These are phyloP conservation scores for Pangasius sanitwongsei DNA, from an alignment of 2,797 vertebrate species.

Conservation along the genomic window DNA sequence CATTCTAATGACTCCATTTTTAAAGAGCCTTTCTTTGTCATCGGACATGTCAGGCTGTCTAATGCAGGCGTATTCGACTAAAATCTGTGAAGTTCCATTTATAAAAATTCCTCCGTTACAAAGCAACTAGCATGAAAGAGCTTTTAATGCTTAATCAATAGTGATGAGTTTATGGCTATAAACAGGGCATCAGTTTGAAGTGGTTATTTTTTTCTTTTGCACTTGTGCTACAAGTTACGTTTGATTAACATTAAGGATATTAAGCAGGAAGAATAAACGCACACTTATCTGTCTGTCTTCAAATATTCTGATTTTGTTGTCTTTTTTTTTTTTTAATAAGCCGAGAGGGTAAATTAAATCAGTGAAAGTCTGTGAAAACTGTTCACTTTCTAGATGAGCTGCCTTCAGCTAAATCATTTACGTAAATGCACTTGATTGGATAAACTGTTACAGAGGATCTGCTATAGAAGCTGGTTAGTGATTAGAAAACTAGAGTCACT, in stretches of 20 bases:
- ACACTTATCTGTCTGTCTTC: background rate
- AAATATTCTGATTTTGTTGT: background rate
- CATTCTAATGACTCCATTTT: background rate
- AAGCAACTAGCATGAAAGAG: background rate
- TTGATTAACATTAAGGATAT: background rate
- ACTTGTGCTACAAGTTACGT: too few species aligned
- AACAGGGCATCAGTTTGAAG: background rate
- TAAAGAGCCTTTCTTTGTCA: background rate
- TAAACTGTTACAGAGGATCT: too few species aligned
- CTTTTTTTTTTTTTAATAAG: too few species aligned
- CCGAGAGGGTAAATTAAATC: background rate
- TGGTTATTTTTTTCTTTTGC: too few species aligned
- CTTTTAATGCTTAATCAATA: background rate
- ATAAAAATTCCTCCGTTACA: background rate
- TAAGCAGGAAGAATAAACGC: background rate
- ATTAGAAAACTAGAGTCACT: background rate
- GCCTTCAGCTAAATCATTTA: background rate
- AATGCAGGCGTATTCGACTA: too few species aligned
- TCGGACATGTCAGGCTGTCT: background rate
- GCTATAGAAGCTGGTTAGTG: background rate
- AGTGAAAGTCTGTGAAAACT: background rate
- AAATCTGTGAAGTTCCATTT: background rate
- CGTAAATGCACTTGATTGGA: background rate
- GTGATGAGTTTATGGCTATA: background rate
- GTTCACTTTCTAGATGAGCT: background rate